These are phyloP conservation scores for Distichodus sexfasciatus DNA, from an alignment of 2,797 vertebrate genomes.

Conservation along the genomic window DNA sequence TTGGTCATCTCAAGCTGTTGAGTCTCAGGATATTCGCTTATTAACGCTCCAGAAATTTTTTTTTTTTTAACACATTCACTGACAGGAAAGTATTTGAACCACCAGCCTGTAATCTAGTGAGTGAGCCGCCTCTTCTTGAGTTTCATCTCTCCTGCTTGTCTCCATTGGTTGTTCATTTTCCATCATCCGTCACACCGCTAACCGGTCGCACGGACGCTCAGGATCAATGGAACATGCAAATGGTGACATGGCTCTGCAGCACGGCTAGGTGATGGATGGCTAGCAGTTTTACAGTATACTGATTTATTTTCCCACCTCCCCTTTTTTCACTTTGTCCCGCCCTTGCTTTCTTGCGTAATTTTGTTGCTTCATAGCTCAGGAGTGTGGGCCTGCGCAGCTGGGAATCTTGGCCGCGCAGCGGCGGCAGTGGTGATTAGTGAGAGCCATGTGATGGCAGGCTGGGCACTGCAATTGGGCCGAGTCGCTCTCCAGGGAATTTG, in stretches of 20 bases:
- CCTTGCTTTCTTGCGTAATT: too few species aligned
- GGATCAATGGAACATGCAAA: conserved; percentile 35
- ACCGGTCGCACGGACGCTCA: neutral
- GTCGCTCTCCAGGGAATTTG: conserved; percentile 14
- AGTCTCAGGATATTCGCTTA: too few species aligned
- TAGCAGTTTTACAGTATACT: neutral
- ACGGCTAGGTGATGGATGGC: neutral
- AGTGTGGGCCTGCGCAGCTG: conserved; percentile 9
- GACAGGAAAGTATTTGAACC: neutral
- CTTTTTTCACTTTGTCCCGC: neutral
- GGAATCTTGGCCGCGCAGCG: neutral
- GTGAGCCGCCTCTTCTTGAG: neutral
- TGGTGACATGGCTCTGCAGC: neutral
- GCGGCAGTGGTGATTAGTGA: conserved; percentile 4
- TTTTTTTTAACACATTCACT: neutral
- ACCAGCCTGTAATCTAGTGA: neutral
- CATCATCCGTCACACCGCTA: conserved; percentile 8
- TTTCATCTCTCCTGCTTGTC: neutral
- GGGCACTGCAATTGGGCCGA: conserved; percentile 20
- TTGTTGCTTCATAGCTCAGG: too few species aligned
- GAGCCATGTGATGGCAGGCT: conserved; percentile 6
- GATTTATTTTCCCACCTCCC: neutral
- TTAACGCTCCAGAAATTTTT: too few species aligned
- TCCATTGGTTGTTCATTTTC: neutral
- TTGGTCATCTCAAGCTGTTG: too few species aligned